Conservation (phyloP, 2,797 vertebrate genomes). For the Mormyrops boulengeri region DNA sequence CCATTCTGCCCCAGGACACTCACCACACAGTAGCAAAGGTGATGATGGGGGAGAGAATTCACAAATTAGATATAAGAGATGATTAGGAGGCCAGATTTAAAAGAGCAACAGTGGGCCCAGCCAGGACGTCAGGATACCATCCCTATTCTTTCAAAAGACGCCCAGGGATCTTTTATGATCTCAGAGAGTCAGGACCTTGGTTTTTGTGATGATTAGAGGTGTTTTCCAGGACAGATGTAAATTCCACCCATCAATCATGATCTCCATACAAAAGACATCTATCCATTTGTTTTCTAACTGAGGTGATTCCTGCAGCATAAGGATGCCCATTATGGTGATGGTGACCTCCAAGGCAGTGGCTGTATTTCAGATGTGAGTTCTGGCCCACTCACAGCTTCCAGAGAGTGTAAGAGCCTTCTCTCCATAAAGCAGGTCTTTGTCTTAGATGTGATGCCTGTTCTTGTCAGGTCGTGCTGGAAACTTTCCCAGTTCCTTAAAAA, state of each 20-base stretch:
- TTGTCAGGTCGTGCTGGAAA: not conserved
- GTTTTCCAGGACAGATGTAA: not conserved
- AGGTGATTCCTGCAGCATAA: not conserved
- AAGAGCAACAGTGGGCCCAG: not conserved
- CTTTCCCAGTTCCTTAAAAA: not conserved
- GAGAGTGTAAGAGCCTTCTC: not conserved
- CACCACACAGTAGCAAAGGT: not conserved
- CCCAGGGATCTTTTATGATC: not conserved
- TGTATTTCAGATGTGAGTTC: not conserved
- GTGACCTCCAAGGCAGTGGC: not conserved
- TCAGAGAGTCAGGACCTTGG: not conserved
- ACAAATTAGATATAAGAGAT: not conserved
- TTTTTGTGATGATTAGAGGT: not conserved
- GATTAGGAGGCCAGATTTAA: not conserved
- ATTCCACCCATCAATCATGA: not conserved
- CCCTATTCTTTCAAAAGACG: not conserved
- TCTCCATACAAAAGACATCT: not conserved
- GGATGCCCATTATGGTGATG: not conserved
- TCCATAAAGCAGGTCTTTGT: not conserved
- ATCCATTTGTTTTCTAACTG: not conserved
- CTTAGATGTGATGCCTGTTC: not conserved
- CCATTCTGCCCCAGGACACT: not conserved
- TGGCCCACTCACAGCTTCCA: not conserved
- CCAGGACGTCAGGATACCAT: not conserved
- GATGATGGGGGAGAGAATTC: not conserved